phyloP scores from a whole-genome alignment of 2,888 invertebrate species.

The Drosophila falleni region DNA sequence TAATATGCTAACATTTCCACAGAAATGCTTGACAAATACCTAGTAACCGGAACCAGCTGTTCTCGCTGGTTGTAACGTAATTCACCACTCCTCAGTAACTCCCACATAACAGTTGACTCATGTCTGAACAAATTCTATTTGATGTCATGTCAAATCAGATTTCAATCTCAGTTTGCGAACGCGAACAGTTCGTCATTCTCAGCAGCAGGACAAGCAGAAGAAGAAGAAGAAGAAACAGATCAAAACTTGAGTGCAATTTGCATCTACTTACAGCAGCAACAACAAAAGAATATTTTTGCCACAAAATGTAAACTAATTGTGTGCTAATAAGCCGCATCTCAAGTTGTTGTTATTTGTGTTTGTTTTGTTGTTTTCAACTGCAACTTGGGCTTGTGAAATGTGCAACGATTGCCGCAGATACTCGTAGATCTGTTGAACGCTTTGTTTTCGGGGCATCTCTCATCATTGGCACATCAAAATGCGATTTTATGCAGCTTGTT shows the following conservation, averaged over 20 bases:
- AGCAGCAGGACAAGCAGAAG: slow-evolving; percentile 10
- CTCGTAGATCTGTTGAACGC: slow-evolving; percentile 31
- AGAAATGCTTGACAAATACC: neutral
- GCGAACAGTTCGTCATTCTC: slow-evolving; percentile 48
- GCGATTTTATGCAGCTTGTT: slow-evolving; percentile 46
- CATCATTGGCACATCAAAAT: slow-evolving; percentile 67
- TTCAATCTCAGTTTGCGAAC: slow-evolving; percentile 37
- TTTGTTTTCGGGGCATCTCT: slow-evolving; percentile 59
- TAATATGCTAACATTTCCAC: too few species aligned
- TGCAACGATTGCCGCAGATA: slow-evolving; percentile 44
- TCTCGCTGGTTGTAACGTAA: neutral
- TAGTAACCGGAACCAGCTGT: slow-evolving; percentile 2
- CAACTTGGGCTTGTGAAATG: slow-evolving; percentile 62
- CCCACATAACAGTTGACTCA: slow-evolving; percentile 37
- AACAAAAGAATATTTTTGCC: slow-evolving; percentile 53
- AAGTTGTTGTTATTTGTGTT: slow-evolving; percentile 15
- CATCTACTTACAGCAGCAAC: slow-evolving; percentile 46
- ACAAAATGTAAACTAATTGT: slow-evolving; percentile 62
- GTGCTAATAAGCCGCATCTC: slow-evolving; percentile 69
- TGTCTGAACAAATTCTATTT: slow-evolving; percentile 33
- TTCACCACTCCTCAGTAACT: slow-evolving; percentile 6
- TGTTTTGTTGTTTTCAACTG: slow-evolving; percentile 6
- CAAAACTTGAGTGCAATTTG: slow-evolving; percentile 56
- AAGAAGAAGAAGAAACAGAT: slow-evolving; percentile 34
- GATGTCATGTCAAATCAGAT: slow-evolving; percentile 46